Base-by-base conservation (phyloP, 2,888 invertebrate genomes). In the Latheticus oryzae region DNA sequence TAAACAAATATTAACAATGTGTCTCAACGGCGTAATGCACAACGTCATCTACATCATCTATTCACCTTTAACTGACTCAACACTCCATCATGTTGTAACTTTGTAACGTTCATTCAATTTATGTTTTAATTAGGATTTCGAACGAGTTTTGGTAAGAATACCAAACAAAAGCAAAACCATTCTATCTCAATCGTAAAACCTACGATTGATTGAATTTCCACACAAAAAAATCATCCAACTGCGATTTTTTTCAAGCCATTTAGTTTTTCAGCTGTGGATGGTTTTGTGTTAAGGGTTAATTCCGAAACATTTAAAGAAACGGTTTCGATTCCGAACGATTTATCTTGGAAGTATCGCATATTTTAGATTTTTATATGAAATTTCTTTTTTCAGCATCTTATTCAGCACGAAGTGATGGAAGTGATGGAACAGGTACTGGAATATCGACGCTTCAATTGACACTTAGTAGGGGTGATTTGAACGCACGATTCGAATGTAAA, bases 381-480 rank as follows among this genome's bases (percentile, higher is more conserved):
- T 5, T 28, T 13, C 13, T 50, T 56, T 23, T 42, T 48, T 19
- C 35, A 58, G 58, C 58, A 7, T 54, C 53, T 7, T 58, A 58
- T 13, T 47, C 53, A 17, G 28, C 53, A 5, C 53, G 48, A 7
- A 28, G 42, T 21, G 54, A 42, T n/a, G 77, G 77, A 12, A 47
- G 8, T 52, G 78, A 79, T 53, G 87, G 86, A 55, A 81, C 87
- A 8, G 87, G 86, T 47, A 84, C 83, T n/a, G 87, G 86, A 47
- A 83, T 82, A 54, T 85, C 87, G 62, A 83, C 82, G 66, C 76
- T 90, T 68, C 81, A 84, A 19, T 78, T 91, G 63, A 85, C 84
- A 3, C 83, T 92, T 62, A 84, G 87, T 0, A 82, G 91, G 12
- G 87, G 84, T 21, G 91, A 92, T 79, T 78, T 93, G 53, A 85